These are phyloP conservation scores for Porites rus DNA, from an alignment of 92 coral and sea anemone genomes.

Conservation along the genomic window DNA sequence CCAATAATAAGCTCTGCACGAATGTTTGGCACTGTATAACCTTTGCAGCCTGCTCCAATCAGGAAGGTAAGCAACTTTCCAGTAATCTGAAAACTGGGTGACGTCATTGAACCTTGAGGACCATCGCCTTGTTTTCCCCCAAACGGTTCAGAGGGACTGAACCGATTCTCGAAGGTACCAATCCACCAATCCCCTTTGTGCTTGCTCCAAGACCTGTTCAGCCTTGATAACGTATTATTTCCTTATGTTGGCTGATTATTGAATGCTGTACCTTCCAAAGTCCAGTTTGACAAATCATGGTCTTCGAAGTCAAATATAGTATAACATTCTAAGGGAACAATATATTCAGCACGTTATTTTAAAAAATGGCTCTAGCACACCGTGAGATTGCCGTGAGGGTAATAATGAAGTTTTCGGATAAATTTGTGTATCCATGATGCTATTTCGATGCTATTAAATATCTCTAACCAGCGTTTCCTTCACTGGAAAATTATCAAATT, in stretches of 20 bases:
- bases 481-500: too few species aligned
- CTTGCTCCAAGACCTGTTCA: not conserved
- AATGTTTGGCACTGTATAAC: not conserved
- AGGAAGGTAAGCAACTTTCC: not conserved
- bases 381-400: too few species aligned
- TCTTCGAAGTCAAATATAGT: not conserved
- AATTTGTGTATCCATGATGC: too few species aligned
- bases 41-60: not conserved
- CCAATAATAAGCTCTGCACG: conserved; percentile 29
- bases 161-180: not conserved
- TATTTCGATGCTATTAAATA: too few species aligned
- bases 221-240: not conserved
- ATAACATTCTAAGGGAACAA: not conserved
- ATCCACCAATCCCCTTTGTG: not conserved
- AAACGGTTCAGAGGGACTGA: not conserved
- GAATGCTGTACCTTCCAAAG: not conserved
- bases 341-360: too few species aligned
- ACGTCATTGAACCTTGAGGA: not conserved
- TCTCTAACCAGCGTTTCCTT: too few species aligned
- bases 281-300: not conserved
- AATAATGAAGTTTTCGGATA: too few species aligned
- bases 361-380: too few species aligned
- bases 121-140: not conserved
- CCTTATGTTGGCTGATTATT: not conserved
- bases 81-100: not conserved